Conservation (phyloP, 2,888 invertebrate genomes). For the Phasia obesa region DNA sequence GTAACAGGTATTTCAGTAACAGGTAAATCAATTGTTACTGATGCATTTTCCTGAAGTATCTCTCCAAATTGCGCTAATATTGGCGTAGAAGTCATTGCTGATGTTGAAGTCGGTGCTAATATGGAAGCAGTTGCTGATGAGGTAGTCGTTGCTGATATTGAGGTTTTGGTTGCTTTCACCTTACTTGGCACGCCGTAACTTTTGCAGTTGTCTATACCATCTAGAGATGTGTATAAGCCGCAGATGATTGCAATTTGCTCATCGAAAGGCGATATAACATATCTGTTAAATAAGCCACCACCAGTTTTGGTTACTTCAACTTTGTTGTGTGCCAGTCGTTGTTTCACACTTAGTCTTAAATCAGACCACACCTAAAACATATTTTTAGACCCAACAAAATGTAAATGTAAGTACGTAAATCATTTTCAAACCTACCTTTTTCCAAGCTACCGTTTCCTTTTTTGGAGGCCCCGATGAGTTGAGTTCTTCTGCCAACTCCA, state of each 20-base stretch:
- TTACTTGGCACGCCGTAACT: conserved; percentile 21
- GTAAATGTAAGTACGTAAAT: neutral
- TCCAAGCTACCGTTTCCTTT: conserved; percentile 74
- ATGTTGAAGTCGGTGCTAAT: neutral
- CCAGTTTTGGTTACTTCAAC: conserved; percentile 34
- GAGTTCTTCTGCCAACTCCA: conserved; percentile 72
- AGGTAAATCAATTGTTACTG: conserved; percentile 8
- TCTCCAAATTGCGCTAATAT: neutral
- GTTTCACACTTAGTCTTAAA: conserved; percentile 15
- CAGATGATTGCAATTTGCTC: conserved; percentile 30
- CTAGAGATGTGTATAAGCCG: conserved; percentile 22
- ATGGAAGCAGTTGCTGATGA: neutral
- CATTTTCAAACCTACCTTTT: conserved; percentile 67
- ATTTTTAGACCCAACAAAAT: neutral
- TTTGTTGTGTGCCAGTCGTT: conserved; percentile 30
- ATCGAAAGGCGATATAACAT: conserved; percentile 20
- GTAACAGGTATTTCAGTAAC: conserved; percentile 3
- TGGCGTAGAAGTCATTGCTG: neutral
- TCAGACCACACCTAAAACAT: conserved; percentile 27
- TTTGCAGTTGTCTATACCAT: too few relatives aligned
- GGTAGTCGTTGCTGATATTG: neutral
- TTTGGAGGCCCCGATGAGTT: conserved; percentile 75
- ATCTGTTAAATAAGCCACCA: conserved; percentile 31
- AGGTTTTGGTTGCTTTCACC: neutral
- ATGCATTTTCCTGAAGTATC: conserved; percentile 1